Evolutionary conservation across 2,113 vertebrate genomes (phyloP).

Genomic region (Pituophis catenifer): DNA sequence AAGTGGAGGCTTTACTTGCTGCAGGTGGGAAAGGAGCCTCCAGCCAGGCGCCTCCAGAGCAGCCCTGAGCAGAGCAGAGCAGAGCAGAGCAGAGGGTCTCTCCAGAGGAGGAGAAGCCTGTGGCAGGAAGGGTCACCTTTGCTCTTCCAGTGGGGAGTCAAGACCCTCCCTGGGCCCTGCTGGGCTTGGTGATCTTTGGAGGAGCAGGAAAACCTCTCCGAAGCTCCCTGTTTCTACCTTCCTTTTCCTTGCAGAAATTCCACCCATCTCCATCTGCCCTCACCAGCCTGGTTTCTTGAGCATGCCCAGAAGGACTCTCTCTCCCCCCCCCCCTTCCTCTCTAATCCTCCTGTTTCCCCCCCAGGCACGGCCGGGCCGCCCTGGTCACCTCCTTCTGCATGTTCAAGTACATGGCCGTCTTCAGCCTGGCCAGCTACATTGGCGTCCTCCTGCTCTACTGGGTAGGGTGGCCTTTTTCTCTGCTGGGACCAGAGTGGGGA

Average conservation of each 20-base stretch:
- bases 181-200: too few relatives aligned
- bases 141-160: background rate
- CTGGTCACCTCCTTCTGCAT: slow-evolving; percentile 79
- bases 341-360: background rate
- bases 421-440: slow-evolving; percentile 78
- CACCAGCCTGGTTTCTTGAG: too few relatives aligned
- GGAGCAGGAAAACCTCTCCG: background rate
- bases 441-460: slow-evolving; percentile 80
- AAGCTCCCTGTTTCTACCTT: background rate
- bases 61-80: too few relatives aligned
- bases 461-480: slow-evolving; percentile 59
- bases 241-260: background rate
- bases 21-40: background rate
- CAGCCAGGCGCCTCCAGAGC: too few relatives aligned
- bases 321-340: background rate
- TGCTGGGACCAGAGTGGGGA: background rate
- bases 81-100: background rate
- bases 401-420: slow-evolving; percentile 84
- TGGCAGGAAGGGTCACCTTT: background rate
- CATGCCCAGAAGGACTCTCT: rapidly evolving
- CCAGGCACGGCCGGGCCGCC: slow-evolving; percentile 78
- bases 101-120: background rate
- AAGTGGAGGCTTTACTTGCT: rapidly evolving
- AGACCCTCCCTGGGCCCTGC: background rate
- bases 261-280: background rate